Conservation (phyloP, 2,797 vertebrate species). For the Lutjanus argentimaculatus region DNA sequence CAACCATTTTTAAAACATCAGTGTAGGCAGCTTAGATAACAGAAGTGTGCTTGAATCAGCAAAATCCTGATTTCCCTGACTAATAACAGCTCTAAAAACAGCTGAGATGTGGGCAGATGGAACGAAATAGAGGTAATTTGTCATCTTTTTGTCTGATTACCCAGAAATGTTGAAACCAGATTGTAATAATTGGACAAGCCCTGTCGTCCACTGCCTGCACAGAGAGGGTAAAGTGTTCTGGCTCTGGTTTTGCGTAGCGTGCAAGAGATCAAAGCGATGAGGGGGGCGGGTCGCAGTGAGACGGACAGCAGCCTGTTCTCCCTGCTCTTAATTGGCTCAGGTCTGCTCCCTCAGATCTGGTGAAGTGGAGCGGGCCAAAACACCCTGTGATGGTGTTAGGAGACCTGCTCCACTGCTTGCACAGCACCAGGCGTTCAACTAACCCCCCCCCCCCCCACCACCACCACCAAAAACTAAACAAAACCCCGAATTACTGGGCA, state of each 20-base stretch:
- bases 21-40: neutral
- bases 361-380: conserved; percentile 81
- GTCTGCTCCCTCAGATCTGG: conserved; percentile 81
- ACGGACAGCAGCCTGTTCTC: conserved; percentile 78
- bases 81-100: conserved; percentile 12
- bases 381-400: conserved; percentile 82
- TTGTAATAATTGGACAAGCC: conserved; percentile 82
- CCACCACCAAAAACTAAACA: conserved; percentile 65
- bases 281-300: conserved; percentile 60
- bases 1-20: neutral
- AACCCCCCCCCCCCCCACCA: conserved; percentile 18
- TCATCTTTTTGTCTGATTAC: conserved; percentile 74
- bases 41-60: neutral
- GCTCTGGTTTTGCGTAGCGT: conserved; percentile 76
- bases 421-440: conserved; percentile 58
- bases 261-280: conserved; percentile 80
- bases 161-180: conserved; percentile 78
- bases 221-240: conserved; percentile 74
- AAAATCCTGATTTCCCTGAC: conserved; percentile 17
- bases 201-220: conserved; percentile 62
- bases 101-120: conserved; percentile 41
- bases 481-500: conserved; percentile 66
- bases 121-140: conserved; percentile 67
- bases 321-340: conserved; percentile 80
- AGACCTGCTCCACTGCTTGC: conserved; percentile 58